Conservation (phyloP, 1,140 invertebrate genomes). For the Whitmania pigra region DNA sequence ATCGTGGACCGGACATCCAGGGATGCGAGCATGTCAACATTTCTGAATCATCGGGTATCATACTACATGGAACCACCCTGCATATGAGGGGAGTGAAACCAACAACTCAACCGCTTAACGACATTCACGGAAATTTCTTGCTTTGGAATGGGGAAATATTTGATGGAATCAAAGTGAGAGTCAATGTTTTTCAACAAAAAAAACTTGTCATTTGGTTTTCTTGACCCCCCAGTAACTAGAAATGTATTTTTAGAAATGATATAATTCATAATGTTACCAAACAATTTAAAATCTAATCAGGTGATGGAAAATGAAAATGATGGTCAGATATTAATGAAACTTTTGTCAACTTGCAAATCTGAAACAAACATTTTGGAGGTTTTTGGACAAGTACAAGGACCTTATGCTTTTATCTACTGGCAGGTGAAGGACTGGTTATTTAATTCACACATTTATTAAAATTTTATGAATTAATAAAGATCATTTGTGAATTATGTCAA, state of each 20-base stretch:
- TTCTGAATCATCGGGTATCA: neutral
- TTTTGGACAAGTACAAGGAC: conserved; percentile 56
- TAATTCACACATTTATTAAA: neutral
- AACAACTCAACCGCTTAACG: conserved; percentile 48
- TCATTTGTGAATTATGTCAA: neutral
- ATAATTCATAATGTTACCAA: neutral
- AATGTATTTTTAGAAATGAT: neutral
- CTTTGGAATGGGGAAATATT: conserved; percentile 72
- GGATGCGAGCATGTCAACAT: too few relatives aligned
- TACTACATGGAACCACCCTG: conserved; percentile 44
- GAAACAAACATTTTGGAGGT: conserved; percentile 41
- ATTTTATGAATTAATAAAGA: neutral
- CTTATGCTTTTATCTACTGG: conserved; percentile 69
- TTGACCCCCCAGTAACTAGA: neutral
- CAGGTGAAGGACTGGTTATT: conserved; percentile 39
- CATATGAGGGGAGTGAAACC: conserved; percentile 53
- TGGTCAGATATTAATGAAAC: conserved; percentile 31
- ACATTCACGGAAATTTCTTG: conserved; percentile 46
- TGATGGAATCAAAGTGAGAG: conserved; percentile 40
- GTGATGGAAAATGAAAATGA: conserved; percentile 35
- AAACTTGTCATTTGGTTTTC: neutral
- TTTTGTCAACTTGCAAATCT: conserved; percentile 26
- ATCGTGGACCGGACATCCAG: neutral
- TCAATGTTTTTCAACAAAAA: neutral
- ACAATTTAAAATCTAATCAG: conserved; percentile 25